Evolutionary conservation across 2,888 invertebrate genomes (phyloP).

Genomic region (Norana najaformis): DNA sequence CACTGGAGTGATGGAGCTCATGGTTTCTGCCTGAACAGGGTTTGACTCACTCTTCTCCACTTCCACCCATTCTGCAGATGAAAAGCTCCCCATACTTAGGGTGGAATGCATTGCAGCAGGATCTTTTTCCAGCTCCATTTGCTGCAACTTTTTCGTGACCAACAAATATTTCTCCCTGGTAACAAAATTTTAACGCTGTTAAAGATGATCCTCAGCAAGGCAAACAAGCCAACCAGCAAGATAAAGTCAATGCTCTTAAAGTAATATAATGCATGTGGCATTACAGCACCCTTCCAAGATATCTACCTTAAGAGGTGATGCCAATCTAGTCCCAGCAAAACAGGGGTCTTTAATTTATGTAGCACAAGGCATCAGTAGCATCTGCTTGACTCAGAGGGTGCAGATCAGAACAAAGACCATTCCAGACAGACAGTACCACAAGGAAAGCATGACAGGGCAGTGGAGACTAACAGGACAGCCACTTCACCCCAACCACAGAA

Average conservation of each 20-base stretch:
- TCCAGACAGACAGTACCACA: background rate
- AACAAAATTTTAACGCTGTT: background rate
- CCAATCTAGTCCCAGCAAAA: background rate
- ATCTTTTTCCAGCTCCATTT: background rate
- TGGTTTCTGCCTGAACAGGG: background rate
- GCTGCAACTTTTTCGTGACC: background rate
- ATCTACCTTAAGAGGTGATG: background rate
- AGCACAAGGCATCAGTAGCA: background rate
- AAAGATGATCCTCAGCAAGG: background rate
- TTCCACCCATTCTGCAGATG: constrained; percentile 1
- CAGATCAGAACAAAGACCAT: background rate
- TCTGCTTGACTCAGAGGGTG: background rate
- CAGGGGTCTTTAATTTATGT: background rate
- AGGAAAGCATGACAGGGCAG: background rate
- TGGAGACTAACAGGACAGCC: background rate
- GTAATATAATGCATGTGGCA: background rate
- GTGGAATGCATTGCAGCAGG: background rate
- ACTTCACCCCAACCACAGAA: no score
- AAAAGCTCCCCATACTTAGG: background rate
- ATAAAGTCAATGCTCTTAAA: background rate
- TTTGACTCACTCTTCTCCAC: background rate
- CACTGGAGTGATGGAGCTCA: background rate
- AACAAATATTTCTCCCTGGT: background rate
- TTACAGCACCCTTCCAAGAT: background rate
- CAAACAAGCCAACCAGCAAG: background rate